phyloP scores from a whole-genome alignment of 1,140 invertebrate genomes.

The Ceratina australensis region DNA sequence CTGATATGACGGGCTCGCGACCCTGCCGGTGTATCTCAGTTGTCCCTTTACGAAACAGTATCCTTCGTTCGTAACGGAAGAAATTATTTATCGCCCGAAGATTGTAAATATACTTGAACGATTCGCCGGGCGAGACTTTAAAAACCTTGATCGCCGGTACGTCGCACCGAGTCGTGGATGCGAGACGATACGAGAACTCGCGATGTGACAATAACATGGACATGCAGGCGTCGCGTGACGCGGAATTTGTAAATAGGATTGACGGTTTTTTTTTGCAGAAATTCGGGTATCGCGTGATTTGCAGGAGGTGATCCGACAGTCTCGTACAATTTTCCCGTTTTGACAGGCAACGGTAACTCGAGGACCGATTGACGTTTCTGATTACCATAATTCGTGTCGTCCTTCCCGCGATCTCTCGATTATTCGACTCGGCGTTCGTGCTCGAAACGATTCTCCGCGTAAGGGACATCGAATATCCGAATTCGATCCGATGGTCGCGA shows the following conservation, averaged over 20 bases:
- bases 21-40: too few species aligned
- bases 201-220: background rate
- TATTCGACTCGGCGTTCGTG: too few species aligned
- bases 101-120: too few species aligned
- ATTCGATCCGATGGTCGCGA: too few species aligned
- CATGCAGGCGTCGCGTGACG: background rate
- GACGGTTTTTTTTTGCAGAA: too few species aligned
- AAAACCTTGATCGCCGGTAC: too few species aligned
- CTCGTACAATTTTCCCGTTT: background rate
- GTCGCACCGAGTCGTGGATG: too few species aligned
- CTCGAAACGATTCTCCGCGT: background rate
- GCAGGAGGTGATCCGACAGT: constrained; percentile 14
- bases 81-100: too few species aligned
- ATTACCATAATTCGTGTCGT: background rate
- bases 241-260: background rate
- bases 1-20: background rate
- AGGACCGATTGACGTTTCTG: background rate
- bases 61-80: too few species aligned
- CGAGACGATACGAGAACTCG: background rate
- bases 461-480: background rate
- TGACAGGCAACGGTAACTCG: background rate
- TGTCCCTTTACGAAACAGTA: too few species aligned
- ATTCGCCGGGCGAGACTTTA: too few species aligned
- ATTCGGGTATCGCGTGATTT: background rate
- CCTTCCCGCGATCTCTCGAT: too few species aligned